These are phyloP conservation scores for Aldabrachelys gigantea DNA, from an alignment of 2,113 vertebrate genomes.

Conservation along the genomic window DNA sequence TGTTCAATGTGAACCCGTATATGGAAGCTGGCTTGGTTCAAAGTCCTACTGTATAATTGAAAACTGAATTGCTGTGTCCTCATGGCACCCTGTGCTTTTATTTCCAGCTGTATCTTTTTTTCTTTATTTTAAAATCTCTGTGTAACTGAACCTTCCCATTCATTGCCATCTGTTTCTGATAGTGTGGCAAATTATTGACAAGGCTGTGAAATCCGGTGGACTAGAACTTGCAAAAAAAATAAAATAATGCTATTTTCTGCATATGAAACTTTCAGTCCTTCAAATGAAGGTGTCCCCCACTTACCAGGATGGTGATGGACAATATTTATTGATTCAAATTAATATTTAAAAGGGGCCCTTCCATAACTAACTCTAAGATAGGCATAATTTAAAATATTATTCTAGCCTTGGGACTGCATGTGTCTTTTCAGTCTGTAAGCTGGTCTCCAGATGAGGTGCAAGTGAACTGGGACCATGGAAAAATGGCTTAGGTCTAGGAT, in stretches of 20 bases:
- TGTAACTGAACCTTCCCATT: conserved; percentile 26
- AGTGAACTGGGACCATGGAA: background rate
- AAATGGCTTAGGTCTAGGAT: rapidly evolving
- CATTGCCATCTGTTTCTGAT: conserved; percentile 56
- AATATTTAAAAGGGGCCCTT: background rate
- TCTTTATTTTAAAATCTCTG: background rate
- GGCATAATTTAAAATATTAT: background rate
- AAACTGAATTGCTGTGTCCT: background rate
- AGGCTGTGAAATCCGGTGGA: conserved; percentile 51
- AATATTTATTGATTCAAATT: background rate
- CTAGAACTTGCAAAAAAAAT: conserved; percentile 38
- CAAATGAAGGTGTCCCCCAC: background rate
- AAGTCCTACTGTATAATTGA: conserved; percentile 10
- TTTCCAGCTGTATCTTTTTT: background rate
- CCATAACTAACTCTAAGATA: background rate
- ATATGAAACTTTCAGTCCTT: background rate
- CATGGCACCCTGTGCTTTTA: conserved; percentile 47
- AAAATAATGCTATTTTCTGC: background rate
- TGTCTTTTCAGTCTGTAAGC: rapidly evolving
- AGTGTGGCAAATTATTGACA: conserved; percentile 53
- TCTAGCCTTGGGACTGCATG: background rate
- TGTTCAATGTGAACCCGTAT: conserved; percentile 1
- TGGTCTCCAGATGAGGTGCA: background rate
- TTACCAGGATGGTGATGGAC: background rate
- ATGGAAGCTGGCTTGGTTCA: conserved; percentile 14